Evolutionary conservation across 2,888 invertebrate genomes (phyloP).

Genomic region (Nemotelus pantherinus): DNA sequence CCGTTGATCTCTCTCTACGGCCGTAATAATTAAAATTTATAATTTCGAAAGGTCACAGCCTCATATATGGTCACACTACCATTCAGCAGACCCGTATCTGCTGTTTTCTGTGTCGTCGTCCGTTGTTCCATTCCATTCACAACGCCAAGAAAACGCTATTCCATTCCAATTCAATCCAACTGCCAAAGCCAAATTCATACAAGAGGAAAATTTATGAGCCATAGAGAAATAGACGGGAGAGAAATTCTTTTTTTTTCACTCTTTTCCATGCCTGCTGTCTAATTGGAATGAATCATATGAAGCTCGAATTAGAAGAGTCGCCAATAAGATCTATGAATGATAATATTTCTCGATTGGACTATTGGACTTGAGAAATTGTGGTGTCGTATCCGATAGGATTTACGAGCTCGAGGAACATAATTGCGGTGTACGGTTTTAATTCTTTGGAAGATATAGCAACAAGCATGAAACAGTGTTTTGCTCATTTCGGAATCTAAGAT

Average conservation of each 20-base stretch:
- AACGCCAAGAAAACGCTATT: no score
- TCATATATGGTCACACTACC: not conserved
- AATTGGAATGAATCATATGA: constrained; percentile 24
- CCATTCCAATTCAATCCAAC: not conserved
- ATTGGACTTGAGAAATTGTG: no score
- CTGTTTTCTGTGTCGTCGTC: no score
- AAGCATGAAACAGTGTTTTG: no score
- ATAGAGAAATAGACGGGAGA: constrained; percentile 8
- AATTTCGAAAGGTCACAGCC: constrained; percentile 27
- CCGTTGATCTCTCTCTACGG: not conserved
- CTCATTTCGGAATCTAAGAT: no score
- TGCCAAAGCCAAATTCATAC: constrained; percentile 7
- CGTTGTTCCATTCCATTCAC: no score
- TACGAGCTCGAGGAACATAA: no score
- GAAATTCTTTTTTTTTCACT: not conserved
- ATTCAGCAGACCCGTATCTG: no score
- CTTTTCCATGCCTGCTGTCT: not conserved
- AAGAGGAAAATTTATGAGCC: constrained; percentile 20
- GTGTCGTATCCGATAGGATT: no score
- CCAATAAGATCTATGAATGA: not conserved
- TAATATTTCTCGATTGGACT: no score
- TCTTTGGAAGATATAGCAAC: no score
- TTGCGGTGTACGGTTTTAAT: no score
- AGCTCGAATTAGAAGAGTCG: not conserved
- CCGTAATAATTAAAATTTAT: constrained; percentile 31